A percentile compares a stretch with the other conserved stretches of the same genome.
These are phyloP conservation scores for Zalophus californianus DNA, from an alignment of 2,797 vertebrate genomes.

Conservation along the genomic window DNA sequence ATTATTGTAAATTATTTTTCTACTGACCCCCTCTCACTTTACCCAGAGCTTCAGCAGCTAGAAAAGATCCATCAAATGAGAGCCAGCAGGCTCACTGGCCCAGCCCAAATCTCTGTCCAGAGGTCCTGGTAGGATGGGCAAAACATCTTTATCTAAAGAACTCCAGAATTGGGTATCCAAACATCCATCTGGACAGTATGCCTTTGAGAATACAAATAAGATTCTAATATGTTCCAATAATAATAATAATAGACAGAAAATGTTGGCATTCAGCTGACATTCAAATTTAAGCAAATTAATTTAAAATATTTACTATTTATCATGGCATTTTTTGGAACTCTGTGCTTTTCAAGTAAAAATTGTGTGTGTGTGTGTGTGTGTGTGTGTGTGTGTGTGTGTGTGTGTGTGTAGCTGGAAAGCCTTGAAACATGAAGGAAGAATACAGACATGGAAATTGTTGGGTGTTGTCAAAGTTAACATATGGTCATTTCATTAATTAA, in stretches of 20 bases:
- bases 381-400: not conserved
- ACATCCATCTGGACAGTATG: constrained; percentile 82
- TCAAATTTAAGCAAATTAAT: not conserved
- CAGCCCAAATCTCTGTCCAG: constrained; percentile 79
- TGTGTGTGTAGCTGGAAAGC: not conserved
- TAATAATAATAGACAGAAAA: not conserved
- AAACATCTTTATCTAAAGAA: constrained; percentile 6
- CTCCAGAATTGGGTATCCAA: not conserved
- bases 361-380: not conserved
- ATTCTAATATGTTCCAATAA: not conserved
- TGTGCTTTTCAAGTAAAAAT: not conserved
- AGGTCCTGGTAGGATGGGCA: not conserved
- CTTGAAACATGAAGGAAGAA: not conserved
- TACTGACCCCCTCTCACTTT: constrained; percentile 49
- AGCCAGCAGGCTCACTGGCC: constrained; percentile 88
- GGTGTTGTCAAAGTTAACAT: not conserved
- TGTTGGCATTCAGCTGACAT: not conserved
- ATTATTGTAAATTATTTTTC: constrained; percentile 39
- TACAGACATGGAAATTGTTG: not conserved
- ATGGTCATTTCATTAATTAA: not conserved
- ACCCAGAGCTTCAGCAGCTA: constrained; percentile 80
- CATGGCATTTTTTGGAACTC: not conserved
- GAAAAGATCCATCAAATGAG: constrained; percentile 89
- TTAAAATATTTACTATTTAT: not conserved
- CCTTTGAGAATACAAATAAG: not conserved